phyloP scores from a whole-genome alignment of 2,888 invertebrate species.

The Nymphalis c-album region DNA sequence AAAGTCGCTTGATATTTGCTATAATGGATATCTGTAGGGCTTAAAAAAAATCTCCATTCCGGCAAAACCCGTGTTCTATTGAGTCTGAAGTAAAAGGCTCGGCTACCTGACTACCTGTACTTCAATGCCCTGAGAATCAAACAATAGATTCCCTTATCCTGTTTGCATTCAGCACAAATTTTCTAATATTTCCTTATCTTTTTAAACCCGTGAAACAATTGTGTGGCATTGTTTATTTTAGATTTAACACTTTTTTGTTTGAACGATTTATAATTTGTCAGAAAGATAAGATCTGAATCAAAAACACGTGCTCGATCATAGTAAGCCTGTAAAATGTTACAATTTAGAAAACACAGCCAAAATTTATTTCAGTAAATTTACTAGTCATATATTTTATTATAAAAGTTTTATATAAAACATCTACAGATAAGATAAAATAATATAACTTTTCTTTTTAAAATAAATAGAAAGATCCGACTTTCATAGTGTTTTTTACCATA shows the following conservation, averaged over 20 bases:
- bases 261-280: background rate
- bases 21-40: background rate
- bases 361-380: too few species aligned
- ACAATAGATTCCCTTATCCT: conserved; percentile 42
- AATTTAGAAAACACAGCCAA: too few species aligned
- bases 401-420: too few species aligned
- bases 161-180: conserved; percentile 38
- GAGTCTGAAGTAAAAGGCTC: conserved; percentile 28
- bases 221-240: conserved; percentile 11
- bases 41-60: conserved; percentile 38
- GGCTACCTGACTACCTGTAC: conserved; percentile 40
- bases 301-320: too few species aligned
- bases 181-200: conserved; percentile 33
- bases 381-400: too few species aligned
- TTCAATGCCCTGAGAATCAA: conserved; percentile 34
- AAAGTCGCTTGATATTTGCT: conserved; percentile 6
- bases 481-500: too few species aligned
- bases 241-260: conserved; percentile 28
- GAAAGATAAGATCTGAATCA: background rate
- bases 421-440: too few species aligned
- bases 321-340: too few species aligned
- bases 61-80: conserved; percentile 31
- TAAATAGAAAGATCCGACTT: too few species aligned
- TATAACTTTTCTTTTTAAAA: too few species aligned
- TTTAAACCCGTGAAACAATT: conserved; percentile 28